Base-by-base conservation (phyloP, 2,113 vertebrate species). In the Sphaerodactylus townsendi region DNA sequence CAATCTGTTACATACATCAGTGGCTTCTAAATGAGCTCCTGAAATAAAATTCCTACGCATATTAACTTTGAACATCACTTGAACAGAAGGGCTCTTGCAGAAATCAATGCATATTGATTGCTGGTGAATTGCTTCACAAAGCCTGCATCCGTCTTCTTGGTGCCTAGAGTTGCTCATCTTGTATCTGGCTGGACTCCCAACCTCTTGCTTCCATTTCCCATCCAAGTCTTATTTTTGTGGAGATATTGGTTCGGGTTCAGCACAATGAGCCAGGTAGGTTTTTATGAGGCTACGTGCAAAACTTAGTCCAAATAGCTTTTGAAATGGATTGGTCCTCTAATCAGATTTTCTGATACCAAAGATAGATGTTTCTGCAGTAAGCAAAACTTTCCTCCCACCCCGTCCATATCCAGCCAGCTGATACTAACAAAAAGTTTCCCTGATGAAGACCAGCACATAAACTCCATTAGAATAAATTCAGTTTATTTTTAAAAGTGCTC, bases 91-190 rank as follows among this genome's bases (percentile, higher is more conserved):
- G 62, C 4, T 50, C 65, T 75, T 64, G 39, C 70, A 73, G 35
- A 81, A 84, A 84, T 14, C 77, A 85, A 84, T 14, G 0, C n/a
- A 23, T 88, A 91, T 80, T 82, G 90, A 91, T 93, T 88, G 85
- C 72, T 56, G 85, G 64, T 86, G 87, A 89, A 90, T 87, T 89
- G 76, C 85, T 64, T 41, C 86, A 73, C 62, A 87, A 48, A 30
- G 88, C 85, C 84, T 82, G 82, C 53, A 87, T 91, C 81, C 66
- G 46, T 46, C 76, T 83, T 25, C 79, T 39, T 39, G 79, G 23
- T 21, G 83, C n/a, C 64, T 85, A 56, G 66, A 62, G 59, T 85
- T 87, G 86, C 87, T 79, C 28, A 81, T 82, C 89, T 78, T 81
- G 69, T 50, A 44, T 77, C 37, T 77, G 30, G 48, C 15, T 44